Percentiles rank a stretch among this genome's conserved stretches.
These are phyloP conservation scores for Chaitophorus viminalis DNA, from an alignment of 2,888 invertebrate genomes.

Conservation along the genomic window DNA sequence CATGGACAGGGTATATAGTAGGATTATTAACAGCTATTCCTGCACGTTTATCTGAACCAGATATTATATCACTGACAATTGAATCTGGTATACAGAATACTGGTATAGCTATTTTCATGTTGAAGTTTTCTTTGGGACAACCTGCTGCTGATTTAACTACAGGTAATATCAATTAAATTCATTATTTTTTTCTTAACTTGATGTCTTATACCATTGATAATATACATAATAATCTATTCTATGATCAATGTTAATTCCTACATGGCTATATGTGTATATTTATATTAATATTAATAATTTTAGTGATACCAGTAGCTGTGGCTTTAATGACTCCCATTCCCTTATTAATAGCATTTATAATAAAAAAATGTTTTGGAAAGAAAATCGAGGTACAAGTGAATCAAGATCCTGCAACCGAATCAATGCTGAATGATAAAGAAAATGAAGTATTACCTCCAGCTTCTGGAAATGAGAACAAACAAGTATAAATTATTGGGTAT, in stretches of 20 bases:
- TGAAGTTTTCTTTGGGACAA: conserved; percentile 82
- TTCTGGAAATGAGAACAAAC: neutral
- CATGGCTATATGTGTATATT: conserved; percentile 4
- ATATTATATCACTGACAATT: conserved; percentile 87
- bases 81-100: conserved; percentile 96
- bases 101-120: conserved; percentile 88
- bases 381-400: neutral
- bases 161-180: conserved; percentile 68
- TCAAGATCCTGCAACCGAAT: conserved; percentile 47
- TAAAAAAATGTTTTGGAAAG: conserved; percentile 47
- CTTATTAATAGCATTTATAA: conserved; percentile 68
- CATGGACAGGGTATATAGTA: conserved; percentile 81
- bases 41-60: conserved; percentile 73
- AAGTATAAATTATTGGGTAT: neutral
- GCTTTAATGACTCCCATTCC: conserved; percentile 95
- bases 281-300: conserved; percentile 43
- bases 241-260: too few species aligned
- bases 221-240: too few species aligned
- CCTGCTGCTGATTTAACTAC: conserved; percentile 91
- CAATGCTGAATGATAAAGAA: conserved; percentile 24
- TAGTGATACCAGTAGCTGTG: conserved; percentile 88
- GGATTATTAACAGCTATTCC: conserved; percentile 76
- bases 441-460: neutral
- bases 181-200: conserved; percentile 17
- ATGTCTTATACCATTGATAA: neutral